phyloP scores from a whole-genome alignment of 1,140 invertebrate species.

The Drosophila sp. region DNA sequence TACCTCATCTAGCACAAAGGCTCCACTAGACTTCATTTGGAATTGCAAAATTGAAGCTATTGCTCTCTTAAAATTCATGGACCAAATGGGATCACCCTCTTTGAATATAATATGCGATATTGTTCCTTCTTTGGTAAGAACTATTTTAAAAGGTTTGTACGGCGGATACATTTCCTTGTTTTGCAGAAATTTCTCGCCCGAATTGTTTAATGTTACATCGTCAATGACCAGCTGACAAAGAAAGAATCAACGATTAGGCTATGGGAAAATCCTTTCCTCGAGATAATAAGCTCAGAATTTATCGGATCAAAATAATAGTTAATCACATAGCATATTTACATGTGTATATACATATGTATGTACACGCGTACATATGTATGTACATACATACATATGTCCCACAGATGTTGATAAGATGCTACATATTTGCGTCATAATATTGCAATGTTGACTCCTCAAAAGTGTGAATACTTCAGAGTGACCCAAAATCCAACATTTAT shows the following conservation, averaged over 20 bases:
- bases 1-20: constrained; percentile 84
- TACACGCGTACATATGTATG: no score
- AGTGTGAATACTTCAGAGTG: no score
- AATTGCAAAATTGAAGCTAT: constrained; percentile 86
- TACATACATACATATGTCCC: no score
- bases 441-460: no score
- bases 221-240: constrained; percentile 74
- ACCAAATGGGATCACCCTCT: constrained; percentile 86
- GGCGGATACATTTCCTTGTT: constrained; percentile 82
- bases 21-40: constrained; percentile 82
- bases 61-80: constrained; percentile 87
- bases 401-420: no score
- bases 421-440: no score
- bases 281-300: no score
- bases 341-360: no score
- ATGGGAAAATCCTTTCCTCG: constrained; percentile 24
- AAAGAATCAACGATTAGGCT: neutral
- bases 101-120: constrained; percentile 80
- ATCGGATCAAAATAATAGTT: no score
- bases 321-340: no score
- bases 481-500: no score
- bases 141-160: constrained; percentile 81
- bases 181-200: constrained; percentile 79
- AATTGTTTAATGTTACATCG: constrained; percentile 79
- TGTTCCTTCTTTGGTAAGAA: constrained; percentile 62